Evolutionary conservation across 1,140 invertebrate genomes (phyloP).

Genomic region (Drosophila suzukii): DNA sequence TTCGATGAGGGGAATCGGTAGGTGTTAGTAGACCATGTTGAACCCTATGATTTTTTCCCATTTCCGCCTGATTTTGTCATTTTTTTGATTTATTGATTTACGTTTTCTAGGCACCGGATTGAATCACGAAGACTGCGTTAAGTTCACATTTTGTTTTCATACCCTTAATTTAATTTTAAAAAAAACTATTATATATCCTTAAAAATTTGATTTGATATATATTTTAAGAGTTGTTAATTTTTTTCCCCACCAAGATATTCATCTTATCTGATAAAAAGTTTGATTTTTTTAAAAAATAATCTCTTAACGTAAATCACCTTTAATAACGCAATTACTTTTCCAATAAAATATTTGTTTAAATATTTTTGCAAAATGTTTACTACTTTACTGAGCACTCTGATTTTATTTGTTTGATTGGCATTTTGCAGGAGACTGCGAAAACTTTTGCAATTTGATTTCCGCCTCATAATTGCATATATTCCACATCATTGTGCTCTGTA

Average conservation of each 20-base stretch:
- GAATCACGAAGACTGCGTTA: conserved; percentile 4
- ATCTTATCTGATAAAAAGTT: no score
- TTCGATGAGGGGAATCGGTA: conserved; percentile 87
- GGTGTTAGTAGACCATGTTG: conserved; percentile 85
- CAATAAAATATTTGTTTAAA: background rate
- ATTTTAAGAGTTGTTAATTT: background rate
- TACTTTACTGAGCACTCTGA: conserved; percentile 10
- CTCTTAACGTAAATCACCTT: no score
- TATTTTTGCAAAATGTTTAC: background rate
- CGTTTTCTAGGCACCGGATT: conserved; percentile 22
- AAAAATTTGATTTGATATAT: no score
- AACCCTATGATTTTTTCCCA: conserved; percentile 46
- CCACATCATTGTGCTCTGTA: conserved; percentile 36
- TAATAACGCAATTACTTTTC: background rate
- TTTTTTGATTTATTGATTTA: conserved; percentile 37
- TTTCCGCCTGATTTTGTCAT: conserved; percentile 21
- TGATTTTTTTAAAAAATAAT: no score
- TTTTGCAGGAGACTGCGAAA: conserved; percentile 2
- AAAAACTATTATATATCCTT: no score
- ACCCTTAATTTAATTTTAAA: conserved; percentile 9
- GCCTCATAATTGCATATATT: conserved; percentile 34
- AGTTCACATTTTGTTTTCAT: conserved; percentile 35
- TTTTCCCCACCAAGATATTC: background rate
- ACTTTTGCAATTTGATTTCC: conserved; percentile 38
- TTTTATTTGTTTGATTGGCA: conserved; percentile 24